A percentile compares a stretch with the other conserved stretches of the same genome.
These are phyloP conservation scores for Drosophila merina DNA, from an alignment of 2,888 invertebrate species.

Conservation along the genomic window DNA sequence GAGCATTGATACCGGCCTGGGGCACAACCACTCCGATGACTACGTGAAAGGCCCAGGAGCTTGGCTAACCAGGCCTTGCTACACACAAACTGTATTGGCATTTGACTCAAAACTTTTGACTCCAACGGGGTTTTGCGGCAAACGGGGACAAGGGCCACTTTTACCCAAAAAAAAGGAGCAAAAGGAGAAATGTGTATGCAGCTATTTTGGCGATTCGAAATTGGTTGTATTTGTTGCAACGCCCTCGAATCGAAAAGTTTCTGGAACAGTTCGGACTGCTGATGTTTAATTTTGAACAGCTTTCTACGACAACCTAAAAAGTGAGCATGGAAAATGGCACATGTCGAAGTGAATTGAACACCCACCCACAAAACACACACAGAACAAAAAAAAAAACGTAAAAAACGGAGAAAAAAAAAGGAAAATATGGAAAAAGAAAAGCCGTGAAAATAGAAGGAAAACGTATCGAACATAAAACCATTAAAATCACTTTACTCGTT, in stretches of 20 bases:
- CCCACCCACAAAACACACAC: slow-evolving; percentile 8
- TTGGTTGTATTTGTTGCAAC: slow-evolving; percentile 57
- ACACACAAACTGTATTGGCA: slow-evolving; percentile 72
- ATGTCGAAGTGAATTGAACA: slow-evolving; percentile 57
- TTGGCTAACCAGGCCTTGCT: slow-evolving; percentile 24
- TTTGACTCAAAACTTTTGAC: slow-evolving; percentile 76
- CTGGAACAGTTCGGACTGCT: slow-evolving; percentile 63
- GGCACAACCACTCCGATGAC: slow-evolving; percentile 43
- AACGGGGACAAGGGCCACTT: background rate
- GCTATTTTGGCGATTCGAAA: slow-evolving; percentile 13
- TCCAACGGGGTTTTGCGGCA: slow-evolving; percentile 10
- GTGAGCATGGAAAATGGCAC: slow-evolving; percentile 45
- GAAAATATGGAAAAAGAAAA: background rate
- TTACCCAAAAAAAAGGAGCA: slow-evolving; percentile 3
- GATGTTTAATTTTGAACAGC: slow-evolving; percentile 75
- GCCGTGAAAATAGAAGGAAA: slow-evolving; percentile 26
- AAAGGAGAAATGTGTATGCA: slow-evolving; percentile 16
- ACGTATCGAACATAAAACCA: slow-evolving; percentile 49
- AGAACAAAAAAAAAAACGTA: slow-evolving; percentile 11
- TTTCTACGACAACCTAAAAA: slow-evolving; percentile 63
- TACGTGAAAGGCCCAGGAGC: slow-evolving; percentile 45
- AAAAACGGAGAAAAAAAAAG: slow-evolving; percentile 8
- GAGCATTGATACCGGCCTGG: slow-evolving; percentile 70
- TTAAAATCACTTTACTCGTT: slow-evolving; percentile 69
- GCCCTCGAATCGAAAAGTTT: slow-evolving; percentile 57